phyloP scores from a whole-genome alignment of 2,797 vertebrate species.

The Melanotaenia trifasciata region DNA sequence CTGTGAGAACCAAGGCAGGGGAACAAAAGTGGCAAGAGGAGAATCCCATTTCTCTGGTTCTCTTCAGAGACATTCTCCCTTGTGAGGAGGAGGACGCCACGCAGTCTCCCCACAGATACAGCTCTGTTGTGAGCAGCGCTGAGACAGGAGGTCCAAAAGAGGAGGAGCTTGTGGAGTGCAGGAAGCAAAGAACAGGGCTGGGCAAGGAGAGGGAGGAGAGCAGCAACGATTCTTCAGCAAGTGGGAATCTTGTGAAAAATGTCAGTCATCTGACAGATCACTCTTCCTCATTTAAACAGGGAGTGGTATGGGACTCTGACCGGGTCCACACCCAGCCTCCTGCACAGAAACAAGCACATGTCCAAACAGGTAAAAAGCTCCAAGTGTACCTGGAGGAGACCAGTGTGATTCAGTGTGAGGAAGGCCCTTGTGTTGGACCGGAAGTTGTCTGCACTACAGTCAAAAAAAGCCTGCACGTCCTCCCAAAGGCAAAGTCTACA shows the following conservation, averaged over 20 bases:
- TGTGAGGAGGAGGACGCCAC: conserved; percentile 70
- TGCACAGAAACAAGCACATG: conserved; percentile 32
- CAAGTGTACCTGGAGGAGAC: conserved; percentile 81
- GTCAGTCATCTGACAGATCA: conserved; percentile 74
- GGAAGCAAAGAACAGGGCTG: conserved; percentile 51
- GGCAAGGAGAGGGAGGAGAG: conserved; percentile 61
- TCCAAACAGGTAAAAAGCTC: conserved; percentile 59
- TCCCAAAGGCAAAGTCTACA: conserved; percentile 49
- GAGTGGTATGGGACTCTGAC: conserved; percentile 61
- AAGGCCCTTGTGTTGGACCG: conserved; percentile 22
- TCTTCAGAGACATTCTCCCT: conserved; percentile 59
- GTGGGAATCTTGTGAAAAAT: conserved; percentile 69
- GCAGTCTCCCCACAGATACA: conserved; percentile 70
- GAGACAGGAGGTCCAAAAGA: conserved; percentile 60
- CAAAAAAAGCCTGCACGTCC: conserved; percentile 58
- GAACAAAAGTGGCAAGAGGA: conserved; percentile 43
- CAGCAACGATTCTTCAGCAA: conserved; percentile 38
- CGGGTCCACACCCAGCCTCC: conserved; percentile 46
- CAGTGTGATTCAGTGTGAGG: conserved; percentile 60
- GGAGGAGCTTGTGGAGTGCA: conserved; percentile 65
- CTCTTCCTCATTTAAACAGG: conserved; percentile 55
- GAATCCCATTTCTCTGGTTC: conserved; percentile 32
- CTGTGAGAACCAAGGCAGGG: conserved; percentile 41
- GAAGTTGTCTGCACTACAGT: conserved; percentile 63
- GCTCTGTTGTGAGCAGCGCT: conserved; percentile 51